Base-by-base conservation (phyloP, 2,888 invertebrate genomes). In the Eupsilia transversa region DNA sequence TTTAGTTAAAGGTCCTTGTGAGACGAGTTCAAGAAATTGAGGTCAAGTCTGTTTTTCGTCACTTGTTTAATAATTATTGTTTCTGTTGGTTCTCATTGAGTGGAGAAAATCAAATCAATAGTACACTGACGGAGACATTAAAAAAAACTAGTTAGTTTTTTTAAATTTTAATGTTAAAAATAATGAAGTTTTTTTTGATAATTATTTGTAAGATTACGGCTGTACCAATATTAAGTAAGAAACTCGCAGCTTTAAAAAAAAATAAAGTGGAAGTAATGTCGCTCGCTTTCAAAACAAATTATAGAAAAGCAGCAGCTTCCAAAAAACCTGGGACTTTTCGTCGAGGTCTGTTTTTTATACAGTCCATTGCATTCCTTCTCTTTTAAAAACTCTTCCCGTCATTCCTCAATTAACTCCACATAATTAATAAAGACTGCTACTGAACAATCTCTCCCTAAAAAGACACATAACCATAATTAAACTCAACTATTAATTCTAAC, bases 401-500 rank as follows among this genome's bases (percentile, higher is more conserved):
- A 60, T 60, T 60, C 1, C 27, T 41, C n/a, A 67, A 41, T 35
- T 20, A 67, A 67, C 52, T 59, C 23, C 43, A 38, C 7, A 70
- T 57, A 12, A 56, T 57, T 66, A 20, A 43, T 33, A 4, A 61
- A 68, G 27, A 46, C 57, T 20, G 0, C 41, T 14, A 60, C 52
- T 65, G 54, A 71, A 84, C 74, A 35, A 68, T 27, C 9, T 59
- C 52, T 38, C 10, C 17, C n/a, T 27, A 35, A 54, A 69, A 66
- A 71, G 60, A 54, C 30, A 60, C 52, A 59, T 38, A 64, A 52
- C 68, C 35, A 35, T 46, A 75, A 75, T 81, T 54, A 72, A 75
- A 72, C 65, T 41, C 9, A 72, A 75, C 85, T 81, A 76, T 75
- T 82, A 72, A 72, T 85, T 74, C 43, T 72, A 76, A 82, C 57